A percentile compares a stretch with the other conserved stretches of the same genome.
Evolutionary conservation across 2,797 vertebrate genomes (phyloP).

Genomic region (Parauchenoglanis punctatus): DNA sequence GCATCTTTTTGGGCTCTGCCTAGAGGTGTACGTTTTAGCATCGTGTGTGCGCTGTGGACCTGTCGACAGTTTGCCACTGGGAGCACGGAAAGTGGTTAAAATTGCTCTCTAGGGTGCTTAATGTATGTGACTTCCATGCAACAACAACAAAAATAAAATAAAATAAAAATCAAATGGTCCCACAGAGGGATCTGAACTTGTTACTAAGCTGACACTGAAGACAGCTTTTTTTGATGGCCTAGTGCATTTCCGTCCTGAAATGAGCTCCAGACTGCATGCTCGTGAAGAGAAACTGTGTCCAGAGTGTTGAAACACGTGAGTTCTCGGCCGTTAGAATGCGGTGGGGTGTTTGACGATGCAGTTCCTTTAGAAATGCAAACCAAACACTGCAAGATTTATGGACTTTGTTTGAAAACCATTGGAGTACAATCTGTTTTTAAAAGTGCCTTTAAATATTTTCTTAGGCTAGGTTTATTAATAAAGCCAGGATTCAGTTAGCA

Average conservation of each 20-base stretch:
- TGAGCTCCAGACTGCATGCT: no score
- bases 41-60: not conserved
- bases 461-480: not conserved
- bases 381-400: not conserved
- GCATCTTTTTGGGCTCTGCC: not conserved
- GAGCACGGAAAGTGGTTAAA: not conserved
- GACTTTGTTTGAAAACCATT: not conserved
- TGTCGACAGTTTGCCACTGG: not conserved
- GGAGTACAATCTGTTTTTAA: not conserved
- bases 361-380: not conserved
- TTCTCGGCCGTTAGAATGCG: not conserved
- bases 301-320: not conserved
- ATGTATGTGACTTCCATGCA: not conserved
- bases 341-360: not conserved
- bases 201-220: not conserved
- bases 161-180: not conserved
- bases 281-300: no score
- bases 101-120: not conserved
- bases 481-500: not conserved
- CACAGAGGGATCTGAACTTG: not conserved
- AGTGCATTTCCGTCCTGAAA: not conserved
- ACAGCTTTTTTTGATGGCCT: not conserved
- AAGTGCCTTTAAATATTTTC: not conserved
- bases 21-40: not conserved
- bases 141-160: not conserved